A percentile compares a stretch with the other conserved stretches of the same genome.
These are phyloP conservation scores for Istiophorus platypterus DNA, from an alignment of 2,113 vertebrate species.

Conservation along the genomic window DNA sequence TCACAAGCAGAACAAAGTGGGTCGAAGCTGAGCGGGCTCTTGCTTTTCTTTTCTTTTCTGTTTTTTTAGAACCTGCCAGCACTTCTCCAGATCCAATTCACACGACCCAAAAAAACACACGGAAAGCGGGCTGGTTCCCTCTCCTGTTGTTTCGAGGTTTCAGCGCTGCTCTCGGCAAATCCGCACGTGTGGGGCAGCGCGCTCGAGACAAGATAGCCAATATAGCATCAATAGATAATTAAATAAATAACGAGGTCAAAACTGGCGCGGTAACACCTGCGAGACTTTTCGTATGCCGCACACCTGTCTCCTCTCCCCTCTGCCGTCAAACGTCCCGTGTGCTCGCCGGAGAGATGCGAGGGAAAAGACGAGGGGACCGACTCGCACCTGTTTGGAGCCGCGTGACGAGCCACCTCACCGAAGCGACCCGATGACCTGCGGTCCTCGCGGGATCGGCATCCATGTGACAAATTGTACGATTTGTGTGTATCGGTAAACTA, in stretches of 20 bases:
- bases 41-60: too few relatives aligned
- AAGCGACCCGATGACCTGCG: not conserved
- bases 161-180: too few relatives aligned
- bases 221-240: too few relatives aligned
- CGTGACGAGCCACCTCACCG: too few relatives aligned
- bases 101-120: too few relatives aligned
- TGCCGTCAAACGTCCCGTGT: not conserved
- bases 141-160: too few relatives aligned
- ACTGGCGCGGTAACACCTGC: too few relatives aligned
- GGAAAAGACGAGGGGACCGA: not conserved
- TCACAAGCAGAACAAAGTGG: not conserved
- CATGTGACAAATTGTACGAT: not conserved
- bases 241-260: too few relatives aligned
- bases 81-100: too few relatives aligned
- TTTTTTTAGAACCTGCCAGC: not conserved
- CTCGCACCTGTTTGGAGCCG: not conserved
- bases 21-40: not conserved
- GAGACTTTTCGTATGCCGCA: not conserved
- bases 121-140: not conserved
- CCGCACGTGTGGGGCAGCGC: too few relatives aligned
- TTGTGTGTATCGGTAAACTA: not conserved
- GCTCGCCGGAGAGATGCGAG: not conserved
- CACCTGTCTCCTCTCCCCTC: not conserved
- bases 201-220: not conserved
- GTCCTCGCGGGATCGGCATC: not conserved